Evolutionary conservation across 1,140 invertebrate species (phyloP), one percentile per base, ranked within the genome.

Genomic region (Leptonema lineaticorne): DNA sequence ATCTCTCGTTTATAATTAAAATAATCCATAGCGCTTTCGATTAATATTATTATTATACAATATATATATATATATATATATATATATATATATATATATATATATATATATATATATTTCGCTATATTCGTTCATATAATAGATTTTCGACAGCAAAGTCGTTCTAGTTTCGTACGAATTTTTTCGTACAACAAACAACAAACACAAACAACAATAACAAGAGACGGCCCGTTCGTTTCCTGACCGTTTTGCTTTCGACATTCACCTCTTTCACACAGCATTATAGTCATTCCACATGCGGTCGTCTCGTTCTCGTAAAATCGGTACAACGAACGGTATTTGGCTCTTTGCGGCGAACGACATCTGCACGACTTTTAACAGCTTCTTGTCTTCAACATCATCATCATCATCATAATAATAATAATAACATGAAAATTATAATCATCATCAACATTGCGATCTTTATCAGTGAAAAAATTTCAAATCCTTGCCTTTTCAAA

Each of bases 321-420:
- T 62, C 59, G 33, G 59, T 37, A 41, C 59, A 45, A 18, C 11
- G 26, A 41, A 62, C 59, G 59, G 59, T 62, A 62, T 37, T 62
- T 22, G 59, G 45, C 16, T 27, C 8, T 27, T 6, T 37, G 33
- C 7, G 3, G 56, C 26, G 50, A 14, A 8, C 33, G 18, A 58
- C 56, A 62, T 18, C 30, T 20, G 30, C 59, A 16, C 18, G 59
- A 45, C 59, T 27, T 27, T n/a, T 37, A 22, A 14, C 5, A 2
- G 46, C 46, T 20, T 2, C 37, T 41, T 2, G 11, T 41, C 16
- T 16, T 41, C 37, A 3, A 16, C 37, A 14, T 16, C 37, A 41
- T 41, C 16, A n/a, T n/a, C n/a, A n/a, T n/a, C n/a, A n/a, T n/a
- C n/a, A n/a, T n/a, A n/a, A n/a, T n/a, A n/a, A n/a, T n/a, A n/a